Evolutionary conservation across 2,113 vertebrate species (phyloP), one percentile per base, ranked within the genome.

Genomic region (Maccullochella peelii): DNA sequence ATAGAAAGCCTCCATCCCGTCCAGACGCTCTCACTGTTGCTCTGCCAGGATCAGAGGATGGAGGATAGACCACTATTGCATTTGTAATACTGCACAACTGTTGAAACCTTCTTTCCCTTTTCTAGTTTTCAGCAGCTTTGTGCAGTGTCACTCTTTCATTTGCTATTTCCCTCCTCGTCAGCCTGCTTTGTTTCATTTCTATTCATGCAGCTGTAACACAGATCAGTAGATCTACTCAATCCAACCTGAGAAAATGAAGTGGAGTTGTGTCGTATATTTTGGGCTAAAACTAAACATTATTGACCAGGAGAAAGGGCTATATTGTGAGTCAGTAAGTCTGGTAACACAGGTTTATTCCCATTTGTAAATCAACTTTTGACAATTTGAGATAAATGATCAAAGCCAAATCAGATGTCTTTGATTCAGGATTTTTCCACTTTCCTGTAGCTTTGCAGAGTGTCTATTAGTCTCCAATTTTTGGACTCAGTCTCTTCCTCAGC

Each of bases 61-160:
- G 90, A 90, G 87, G 91, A 93, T 95, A 90, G 90, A 96, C 90
- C 93, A 96, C 95, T 96, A 95, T 95, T 95, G 95, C 95, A 94
- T 95, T 96, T 95, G 94, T 95, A 94, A 95, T 94, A 89, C 94
- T 87, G 88, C 94, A 93, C 94, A 95, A 95, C 93, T 96, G 94
- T 96, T 96, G 95, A 95, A 94, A 95, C 90, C 84, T 86, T 80
- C 85, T 89, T 77, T 87, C 83, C 62, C 67, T 89, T 91, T 86
- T 91, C 62, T 83, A 83, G 59, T 91, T 92, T 82, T 78, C 79
- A 50, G 57, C 55, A 69, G 84, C 83, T 90, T 89, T 87, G 78
- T 79, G 84, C 67, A 81, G 80, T 86, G 87, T 89, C 90, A 84
- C 90, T 86, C 82, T 92, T 90, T 87, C 76, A 88, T 65, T 91